Evolutionary conservation across 1,140 invertebrate species (phyloP).

Genomic region (Heliconius eleuchia): DNA sequence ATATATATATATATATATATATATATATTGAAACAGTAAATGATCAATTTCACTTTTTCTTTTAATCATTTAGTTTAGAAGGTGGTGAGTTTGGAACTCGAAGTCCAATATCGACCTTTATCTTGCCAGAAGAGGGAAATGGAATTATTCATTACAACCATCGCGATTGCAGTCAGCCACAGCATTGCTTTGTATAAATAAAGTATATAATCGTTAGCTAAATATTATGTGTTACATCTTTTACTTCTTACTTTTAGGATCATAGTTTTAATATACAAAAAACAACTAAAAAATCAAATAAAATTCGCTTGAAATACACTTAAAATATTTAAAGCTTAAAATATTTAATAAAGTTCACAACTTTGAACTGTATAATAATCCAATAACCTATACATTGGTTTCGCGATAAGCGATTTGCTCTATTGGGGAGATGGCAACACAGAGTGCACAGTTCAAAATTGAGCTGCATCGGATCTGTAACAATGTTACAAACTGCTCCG

Average conservation of each 20-base stretch:
- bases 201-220: no score
- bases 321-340: background rate
- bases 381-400: background rate
- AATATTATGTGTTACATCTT: no score
- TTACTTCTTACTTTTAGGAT: no score
- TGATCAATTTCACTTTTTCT: no score
- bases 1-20: no score
- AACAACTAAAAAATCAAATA: background rate
- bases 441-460: slow-evolving; percentile 18
- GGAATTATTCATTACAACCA: no score
- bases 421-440: slow-evolving; percentile 2
- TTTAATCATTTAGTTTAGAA: no score
- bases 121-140: no score
- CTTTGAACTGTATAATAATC: background rate
- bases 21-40: background rate
- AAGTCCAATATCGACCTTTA: no score
- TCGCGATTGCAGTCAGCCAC: no score
- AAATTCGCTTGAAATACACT: background rate
- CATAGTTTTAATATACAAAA: background rate
- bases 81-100: no score
- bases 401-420: background rate
- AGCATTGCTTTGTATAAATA: no score
- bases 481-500: slow-evolving; percentile 18
- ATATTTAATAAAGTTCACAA: background rate
- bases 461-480: slow-evolving; percentile 3